phyloP scores from a whole-genome alignment of 2,797 vertebrate genomes.

The Ctenochaetus hawaiiensis region DNA sequence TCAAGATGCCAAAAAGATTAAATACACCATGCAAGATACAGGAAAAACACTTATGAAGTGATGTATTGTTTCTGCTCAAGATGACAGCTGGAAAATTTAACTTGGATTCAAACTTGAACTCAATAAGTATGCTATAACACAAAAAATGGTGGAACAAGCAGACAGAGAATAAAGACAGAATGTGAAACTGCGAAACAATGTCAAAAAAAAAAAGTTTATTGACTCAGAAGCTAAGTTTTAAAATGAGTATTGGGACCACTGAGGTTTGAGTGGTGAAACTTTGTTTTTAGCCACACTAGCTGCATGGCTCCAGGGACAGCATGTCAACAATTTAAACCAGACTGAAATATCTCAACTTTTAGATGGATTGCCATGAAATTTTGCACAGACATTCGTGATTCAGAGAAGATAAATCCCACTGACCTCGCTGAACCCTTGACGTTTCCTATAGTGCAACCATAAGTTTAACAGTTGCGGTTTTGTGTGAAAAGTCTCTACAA shows the following conservation, averaged over 20 bases:
- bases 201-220: not conserved
- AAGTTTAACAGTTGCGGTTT: not conserved
- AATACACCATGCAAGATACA: not conserved
- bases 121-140: not conserved
- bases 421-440: not conserved
- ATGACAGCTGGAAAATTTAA: constrained; percentile 5
- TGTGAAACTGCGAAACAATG: not conserved
- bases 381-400: not conserved
- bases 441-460: not conserved
- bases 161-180: not conserved
- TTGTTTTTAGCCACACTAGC: not conserved
- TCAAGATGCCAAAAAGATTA: not conserved
- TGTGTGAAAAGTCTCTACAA: not conserved
- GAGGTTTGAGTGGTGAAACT: constrained; percentile 8
- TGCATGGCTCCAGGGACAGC: not conserved
- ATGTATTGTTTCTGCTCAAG: not conserved
- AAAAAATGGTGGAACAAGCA: not conserved
- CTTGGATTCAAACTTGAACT: not conserved
- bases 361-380: not conserved
- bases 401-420: not conserved
- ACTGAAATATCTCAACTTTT: not conserved
- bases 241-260: not conserved
- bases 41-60: not conserved
- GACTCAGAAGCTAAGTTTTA: not conserved
- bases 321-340: not conserved